A percentile compares a stretch with the other conserved stretches of the same genome.
Conservation (phyloP, 2,113 vertebrate species). For the Carassius carassius region DNA sequence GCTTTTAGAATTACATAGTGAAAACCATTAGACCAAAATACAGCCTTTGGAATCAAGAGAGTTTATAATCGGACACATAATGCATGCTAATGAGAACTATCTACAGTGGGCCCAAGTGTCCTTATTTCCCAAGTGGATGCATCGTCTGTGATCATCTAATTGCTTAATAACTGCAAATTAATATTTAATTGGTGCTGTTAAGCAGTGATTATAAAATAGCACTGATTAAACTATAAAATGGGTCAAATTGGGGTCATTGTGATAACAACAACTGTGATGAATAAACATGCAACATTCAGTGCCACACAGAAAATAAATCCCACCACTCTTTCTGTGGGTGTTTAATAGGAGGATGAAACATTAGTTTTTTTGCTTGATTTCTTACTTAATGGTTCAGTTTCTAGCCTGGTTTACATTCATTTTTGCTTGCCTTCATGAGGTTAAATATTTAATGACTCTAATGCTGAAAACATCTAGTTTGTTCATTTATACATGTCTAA, state of each 20-base stretch:
- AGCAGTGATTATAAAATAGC: slow-evolving; percentile 35
- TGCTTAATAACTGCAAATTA: slow-evolving; percentile 53
- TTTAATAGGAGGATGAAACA: not conserved
- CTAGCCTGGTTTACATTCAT: slow-evolving; percentile 16
- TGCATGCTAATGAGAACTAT: slow-evolving; percentile 34
- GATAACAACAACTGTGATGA: slow-evolving; percentile 12
- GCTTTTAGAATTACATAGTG: not conserved
- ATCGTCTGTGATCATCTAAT: slow-evolving; percentile 55
- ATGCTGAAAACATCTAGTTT: slow-evolving; percentile 1
- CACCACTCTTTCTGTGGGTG: not conserved
- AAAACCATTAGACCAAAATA: not conserved
- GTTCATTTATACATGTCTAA: not conserved
- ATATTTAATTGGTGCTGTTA: slow-evolving; percentile 47
- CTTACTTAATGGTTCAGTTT: not conserved
- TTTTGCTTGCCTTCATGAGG: not conserved
- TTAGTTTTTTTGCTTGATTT: not conserved
- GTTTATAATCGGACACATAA: slow-evolving; percentile 1
- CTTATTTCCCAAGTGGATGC: slow-evolving; percentile 38
- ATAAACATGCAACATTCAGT: not conserved
- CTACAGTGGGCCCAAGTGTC: slow-evolving; percentile 24
- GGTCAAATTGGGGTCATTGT: slow-evolving; percentile 17
- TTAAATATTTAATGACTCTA: not conserved
- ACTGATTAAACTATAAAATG: slow-evolving; percentile 43
- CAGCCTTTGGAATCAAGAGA: not conserved
- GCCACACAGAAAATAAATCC: slow-evolving; percentile 1